phyloP scores from a whole-genome alignment of 2,888 invertebrate genomes.

The Anodontia alba region DNA sequence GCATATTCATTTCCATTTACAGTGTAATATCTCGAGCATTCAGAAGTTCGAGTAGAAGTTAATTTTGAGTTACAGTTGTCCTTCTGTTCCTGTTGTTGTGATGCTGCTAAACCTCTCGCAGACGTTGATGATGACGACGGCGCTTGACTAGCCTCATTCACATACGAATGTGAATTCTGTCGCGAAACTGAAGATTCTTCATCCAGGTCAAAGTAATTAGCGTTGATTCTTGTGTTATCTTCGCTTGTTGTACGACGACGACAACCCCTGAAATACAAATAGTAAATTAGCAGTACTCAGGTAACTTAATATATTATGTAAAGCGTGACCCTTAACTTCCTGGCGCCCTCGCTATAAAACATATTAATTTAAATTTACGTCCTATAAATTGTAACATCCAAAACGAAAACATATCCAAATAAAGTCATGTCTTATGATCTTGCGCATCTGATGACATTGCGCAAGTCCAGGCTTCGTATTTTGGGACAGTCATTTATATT shows the following conservation, averaged over 20 bases:
- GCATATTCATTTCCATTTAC: constrained; percentile 57
- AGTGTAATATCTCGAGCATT: constrained; percentile 13
- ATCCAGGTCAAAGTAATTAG: constrained; percentile 54
- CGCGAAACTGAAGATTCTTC: constrained; percentile 37
- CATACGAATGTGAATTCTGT: constrained; percentile 48
- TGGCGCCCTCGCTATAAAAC: too few species aligned
- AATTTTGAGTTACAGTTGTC: background rate
- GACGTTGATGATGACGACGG: constrained; percentile 7
- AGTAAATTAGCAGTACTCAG: background rate
- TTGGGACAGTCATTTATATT: too few species aligned
- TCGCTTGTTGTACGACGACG: background rate
- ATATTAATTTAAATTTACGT: too few species aligned
- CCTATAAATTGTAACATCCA: too few species aligned
- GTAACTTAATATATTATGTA: too few species aligned
- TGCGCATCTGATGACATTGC: too few species aligned
- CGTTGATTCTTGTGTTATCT: constrained; percentile 22
- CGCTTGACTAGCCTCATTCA: constrained; percentile 27
- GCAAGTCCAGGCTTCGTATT: too few species aligned
- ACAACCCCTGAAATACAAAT: constrained; percentile 6
- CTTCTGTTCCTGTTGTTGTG: constrained; percentile 33
- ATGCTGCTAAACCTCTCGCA: constrained; percentile 18
- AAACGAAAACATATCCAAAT: too few species aligned
- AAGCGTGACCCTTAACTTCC: too few species aligned
- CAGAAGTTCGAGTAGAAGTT: background rate
- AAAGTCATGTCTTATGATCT: too few species aligned